These are phyloP conservation scores for Thinocorus orbignyianus DNA, from an alignment of 2,113 vertebrate species.

Conservation along the genomic window DNA sequence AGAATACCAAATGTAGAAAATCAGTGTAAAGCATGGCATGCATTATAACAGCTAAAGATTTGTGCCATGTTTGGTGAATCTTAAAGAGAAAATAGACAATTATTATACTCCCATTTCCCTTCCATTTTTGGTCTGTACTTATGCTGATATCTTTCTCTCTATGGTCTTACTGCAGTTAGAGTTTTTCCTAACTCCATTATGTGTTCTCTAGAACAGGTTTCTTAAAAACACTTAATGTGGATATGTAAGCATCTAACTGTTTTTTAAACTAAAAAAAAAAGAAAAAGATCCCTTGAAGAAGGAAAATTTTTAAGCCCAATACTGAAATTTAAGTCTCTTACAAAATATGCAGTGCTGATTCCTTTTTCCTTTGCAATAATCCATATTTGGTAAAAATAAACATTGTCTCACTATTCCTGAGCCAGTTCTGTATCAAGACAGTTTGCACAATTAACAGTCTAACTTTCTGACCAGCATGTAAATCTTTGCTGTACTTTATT, in stretches of 20 bases:
- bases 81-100: not conserved
- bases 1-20: constrained; percentile 65
- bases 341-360: not conserved
- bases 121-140: not conserved
- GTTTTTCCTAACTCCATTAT: not conserved
- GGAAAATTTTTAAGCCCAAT: not conserved
- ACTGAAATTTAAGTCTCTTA: not conserved
- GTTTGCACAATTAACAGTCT: not conserved
- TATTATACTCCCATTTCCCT: not conserved
- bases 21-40: constrained; percentile 44
- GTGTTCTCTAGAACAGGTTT: not conserved
- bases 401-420: not conserved
- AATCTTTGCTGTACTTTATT: not conserved
- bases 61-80: not conserved
- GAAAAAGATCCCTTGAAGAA: not conserved
- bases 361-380: not conserved
- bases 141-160: not conserved
- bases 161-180: not conserved
- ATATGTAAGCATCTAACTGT: not conserved
- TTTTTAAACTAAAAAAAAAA: not conserved
- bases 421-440: not conserved
- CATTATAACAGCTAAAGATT: constrained; percentile 30
- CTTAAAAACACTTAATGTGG: not conserved
- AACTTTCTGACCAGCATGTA: not conserved
- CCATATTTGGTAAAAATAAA: not conserved